Evolutionary conservation across 2,113 vertebrate genomes (phyloP), one percentile per base, ranked within the genome.

Genomic region (Campylorhamphus procurvoides): DNA sequence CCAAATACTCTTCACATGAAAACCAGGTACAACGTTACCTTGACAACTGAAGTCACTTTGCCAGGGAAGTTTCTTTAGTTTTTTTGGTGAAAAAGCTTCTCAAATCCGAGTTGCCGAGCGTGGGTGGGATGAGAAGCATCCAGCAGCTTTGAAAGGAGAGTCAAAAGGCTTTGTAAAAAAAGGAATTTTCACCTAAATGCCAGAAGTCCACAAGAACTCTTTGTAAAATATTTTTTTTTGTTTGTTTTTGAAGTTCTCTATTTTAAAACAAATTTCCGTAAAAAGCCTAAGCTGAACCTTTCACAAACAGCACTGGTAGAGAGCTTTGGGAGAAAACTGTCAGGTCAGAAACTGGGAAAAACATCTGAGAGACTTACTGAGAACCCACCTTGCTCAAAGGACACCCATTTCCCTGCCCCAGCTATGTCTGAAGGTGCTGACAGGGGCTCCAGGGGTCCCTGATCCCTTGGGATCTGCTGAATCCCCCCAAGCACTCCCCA

Each of bases 1-100:
- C 91, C 94, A 97, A 94, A 89, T 94, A 75, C 96, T 95, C 96
- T 96, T 98, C 94, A 97, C 89, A 94, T 95, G 96, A 97, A 98
- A 97, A 97, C 94, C 96, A 97, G 95, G 94, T 79, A 78, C 68
- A 92, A 50, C 1, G 68, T 63, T 63, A 91, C 93, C 68, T 94
- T 42, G 1, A 76, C 59, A 42, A 44, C 93, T 49, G 58, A 68
- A 95, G 77, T 95, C 72, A 79, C 42, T 73, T 91, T 86, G 79
- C 76, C 75, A 67, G 42, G 46, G 74, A 56, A 71, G n/a, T 69
- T 64, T 62, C 40, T 56, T 88, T 60, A 47, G 67, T 85, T 93
- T 92, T 92, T 52, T 68, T 77, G 69, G 89, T 90, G 95, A 95
- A 93, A 69, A 74, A 77, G 88, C 92, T 87, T 91, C 91, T 91